phyloP scores from a whole-genome alignment of 2,888 invertebrate genomes.

The Geophilus truncorum region DNA sequence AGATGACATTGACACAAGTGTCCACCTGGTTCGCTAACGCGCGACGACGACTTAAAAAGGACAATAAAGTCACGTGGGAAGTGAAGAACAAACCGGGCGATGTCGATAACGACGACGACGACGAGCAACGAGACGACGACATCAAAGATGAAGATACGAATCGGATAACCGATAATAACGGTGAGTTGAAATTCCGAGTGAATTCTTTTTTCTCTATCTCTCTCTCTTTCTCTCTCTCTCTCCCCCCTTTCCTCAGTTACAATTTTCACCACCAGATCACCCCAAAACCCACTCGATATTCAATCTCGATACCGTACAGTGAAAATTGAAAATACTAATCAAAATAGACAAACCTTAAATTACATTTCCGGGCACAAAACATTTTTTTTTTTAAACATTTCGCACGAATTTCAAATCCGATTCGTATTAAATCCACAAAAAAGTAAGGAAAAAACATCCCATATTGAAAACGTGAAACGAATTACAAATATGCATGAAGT shows the following conservation, averaged over 20 bases:
- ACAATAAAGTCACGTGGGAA: constrained; percentile 97
- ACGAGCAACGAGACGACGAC: constrained; percentile 37
- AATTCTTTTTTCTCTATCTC: background rate
- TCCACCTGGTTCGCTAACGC: constrained; percentile 98
- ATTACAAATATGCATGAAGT: background rate
- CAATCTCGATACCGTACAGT: background rate
- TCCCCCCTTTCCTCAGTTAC: background rate
- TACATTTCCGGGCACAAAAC: background rate
- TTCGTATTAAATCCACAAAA: background rate
- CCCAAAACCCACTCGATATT: background rate
- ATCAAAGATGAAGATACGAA: constrained; percentile 27
- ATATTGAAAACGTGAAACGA: constrained; percentile 21
- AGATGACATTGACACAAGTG: constrained; percentile 92
- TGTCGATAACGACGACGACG: constrained; percentile 73
- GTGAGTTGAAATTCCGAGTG: background rate
- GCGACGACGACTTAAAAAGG: constrained; percentile 85
- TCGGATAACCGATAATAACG: constrained; percentile 17
- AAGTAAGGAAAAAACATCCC: background rate
- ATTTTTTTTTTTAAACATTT: background rate
- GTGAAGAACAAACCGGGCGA: constrained; percentile 86
- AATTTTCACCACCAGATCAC: constrained; percentile 14
- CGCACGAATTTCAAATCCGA: background rate
- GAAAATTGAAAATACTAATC: background rate
- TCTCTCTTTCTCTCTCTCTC: background rate
- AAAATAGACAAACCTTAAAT: background rate